These are phyloP conservation scores for Penelope pileata DNA, from an alignment of 2,113 vertebrate genomes.

Conservation along the genomic window DNA sequence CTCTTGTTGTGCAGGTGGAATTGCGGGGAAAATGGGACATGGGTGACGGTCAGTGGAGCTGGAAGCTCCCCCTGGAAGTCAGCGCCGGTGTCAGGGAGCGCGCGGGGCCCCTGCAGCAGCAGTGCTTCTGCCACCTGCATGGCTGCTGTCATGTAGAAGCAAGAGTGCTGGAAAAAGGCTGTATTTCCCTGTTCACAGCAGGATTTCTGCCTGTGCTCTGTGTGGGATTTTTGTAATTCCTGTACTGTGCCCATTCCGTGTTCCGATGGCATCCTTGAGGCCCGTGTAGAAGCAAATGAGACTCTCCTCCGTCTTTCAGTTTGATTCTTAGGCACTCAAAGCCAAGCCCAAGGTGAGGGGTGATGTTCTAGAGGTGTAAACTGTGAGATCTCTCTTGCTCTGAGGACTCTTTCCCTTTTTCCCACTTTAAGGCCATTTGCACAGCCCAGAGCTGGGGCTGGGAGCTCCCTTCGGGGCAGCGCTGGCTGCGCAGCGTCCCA, in stretches of 20 bases:
- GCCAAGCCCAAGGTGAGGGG: neutral
- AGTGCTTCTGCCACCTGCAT: no score
- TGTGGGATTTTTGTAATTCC: no score
- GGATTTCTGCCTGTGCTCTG: neutral
- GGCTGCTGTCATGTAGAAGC: neutral
- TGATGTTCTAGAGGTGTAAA: neutral
- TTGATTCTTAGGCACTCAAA: neutral
- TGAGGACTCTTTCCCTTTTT: no score
- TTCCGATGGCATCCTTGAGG: neutral
- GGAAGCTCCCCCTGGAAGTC: neutral
- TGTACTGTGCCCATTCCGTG: fast-evolving
- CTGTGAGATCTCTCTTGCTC: fast-evolving
- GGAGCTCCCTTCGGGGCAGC: neutral
- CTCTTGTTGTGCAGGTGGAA: neutral
- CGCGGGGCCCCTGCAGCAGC: no score
- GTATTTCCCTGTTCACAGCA: fast-evolving
- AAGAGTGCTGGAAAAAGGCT: neutral
- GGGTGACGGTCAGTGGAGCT: fast-evolving
- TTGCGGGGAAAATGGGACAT: neutral
- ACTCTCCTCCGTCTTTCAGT: neutral
- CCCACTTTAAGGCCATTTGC: no score
- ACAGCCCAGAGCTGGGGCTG: no score
- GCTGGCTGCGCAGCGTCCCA: no score
- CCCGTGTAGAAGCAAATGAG: neutral
- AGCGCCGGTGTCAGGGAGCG: neutral